Base-by-base conservation (phyloP, 2,797 vertebrate species). In the Helostoma temminkii region DNA sequence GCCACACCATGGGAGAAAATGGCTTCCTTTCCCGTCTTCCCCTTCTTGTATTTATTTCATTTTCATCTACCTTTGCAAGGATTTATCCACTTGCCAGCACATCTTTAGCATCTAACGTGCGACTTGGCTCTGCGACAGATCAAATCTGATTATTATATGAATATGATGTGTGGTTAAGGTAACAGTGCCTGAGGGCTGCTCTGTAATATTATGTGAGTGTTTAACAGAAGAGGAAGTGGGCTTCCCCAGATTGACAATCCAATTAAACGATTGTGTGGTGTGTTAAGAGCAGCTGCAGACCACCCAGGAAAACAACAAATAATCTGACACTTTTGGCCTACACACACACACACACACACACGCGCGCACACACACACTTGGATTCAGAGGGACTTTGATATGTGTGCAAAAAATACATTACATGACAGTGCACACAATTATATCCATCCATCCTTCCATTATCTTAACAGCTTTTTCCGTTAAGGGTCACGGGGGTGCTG, bases 211-310 rank as follows among this genome's bases (percentile, higher is more conserved):
- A 61, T 61, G 55, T 41, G 70, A 66, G 77, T 54, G 80, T 88
- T 81, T 81, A 86, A 83, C 71, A 65, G 58, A 70, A 55, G 75
- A 81, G 74, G 76, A 85, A 84, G 81, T 76, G 78, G 71, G 79
- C 75, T 84, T 76, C 71, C 71, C 77, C 76, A 84, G 86, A 90
- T 84, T 90, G 88, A 92, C 90, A 91, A 84, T 84, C 84, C 90
- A 92, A 89, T 92, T 91, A 93, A 91, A 86, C 36, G 79, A 80
- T 78, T 87, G 78, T 84, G 84, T 80, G 64, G 71, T 82, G 86
- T 74, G 89, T 81, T 74, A 78, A 74, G 63, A 74, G 74, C 45
- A 43, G 54, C 66, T 67, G 69, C 65, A 57, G 78, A 83, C 76
- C 83, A 83, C 80, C 82, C 59, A 55, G 76, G 67, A 70, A 85